phyloP scores from a whole-genome alignment of 1,140 invertebrate species.

The Lepidotrigona ventralis region DNA sequence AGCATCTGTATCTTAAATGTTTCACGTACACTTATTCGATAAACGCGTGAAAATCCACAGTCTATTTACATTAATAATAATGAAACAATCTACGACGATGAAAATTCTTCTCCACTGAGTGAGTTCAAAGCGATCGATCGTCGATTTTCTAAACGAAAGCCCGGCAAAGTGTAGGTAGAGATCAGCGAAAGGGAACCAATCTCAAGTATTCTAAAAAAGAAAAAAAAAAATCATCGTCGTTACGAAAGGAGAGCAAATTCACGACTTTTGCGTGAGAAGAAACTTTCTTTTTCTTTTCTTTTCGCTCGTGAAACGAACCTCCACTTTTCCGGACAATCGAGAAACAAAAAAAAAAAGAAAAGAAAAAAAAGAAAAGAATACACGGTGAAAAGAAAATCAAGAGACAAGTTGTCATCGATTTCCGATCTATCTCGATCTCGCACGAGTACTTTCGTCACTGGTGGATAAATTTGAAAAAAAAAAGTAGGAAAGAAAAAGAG shows the following conservation, averaged over 20 bases:
- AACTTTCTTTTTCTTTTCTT: background rate
- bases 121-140: slow-evolving; percentile 31
- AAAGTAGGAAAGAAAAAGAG: background rate
- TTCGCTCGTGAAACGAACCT: background rate
- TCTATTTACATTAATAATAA: too few species aligned
- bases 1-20: too few species aligned
- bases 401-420: slow-evolving; percentile 48
- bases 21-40: too few species aligned
- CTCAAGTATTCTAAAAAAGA: background rate
- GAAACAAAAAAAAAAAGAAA: background rate
- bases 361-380: background rate
- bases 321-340: slow-evolving; percentile 23
- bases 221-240: background rate
- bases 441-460: slow-evolving; percentile 57
- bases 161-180: slow-evolving; percentile 16
- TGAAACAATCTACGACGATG: too few species aligned
- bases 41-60: too few species aligned
- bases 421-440: slow-evolving; percentile 57
- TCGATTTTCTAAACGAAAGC: background rate
- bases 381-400: background rate
- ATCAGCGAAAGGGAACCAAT: background rate
- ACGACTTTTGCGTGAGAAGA: background rate
- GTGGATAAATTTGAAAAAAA: slow-evolving; percentile 19
- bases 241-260: background rate
- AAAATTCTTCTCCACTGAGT: too few species aligned